Evolutionary conservation across 2,888 invertebrate genomes (phyloP).

Genomic region (Empis livida): DNA sequence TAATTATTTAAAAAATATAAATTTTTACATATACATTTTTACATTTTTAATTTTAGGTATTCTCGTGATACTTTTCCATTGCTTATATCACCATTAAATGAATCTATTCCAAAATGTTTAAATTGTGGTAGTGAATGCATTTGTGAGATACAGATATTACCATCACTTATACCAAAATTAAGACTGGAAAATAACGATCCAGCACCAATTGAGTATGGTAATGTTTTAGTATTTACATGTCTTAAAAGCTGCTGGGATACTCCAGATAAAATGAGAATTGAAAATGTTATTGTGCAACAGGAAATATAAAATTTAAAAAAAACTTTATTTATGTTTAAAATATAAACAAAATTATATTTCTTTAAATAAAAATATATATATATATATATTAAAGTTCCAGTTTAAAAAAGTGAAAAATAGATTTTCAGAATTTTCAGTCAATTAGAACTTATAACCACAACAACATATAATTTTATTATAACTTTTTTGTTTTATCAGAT

Average conservation of each 20-base stretch:
- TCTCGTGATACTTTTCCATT: slow-evolving; percentile 56
- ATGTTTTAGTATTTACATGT: slow-evolving; percentile 76
- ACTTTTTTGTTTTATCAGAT: no score
- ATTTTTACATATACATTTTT: no score
- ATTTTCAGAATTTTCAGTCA: no score
- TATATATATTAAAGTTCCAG: not conserved
- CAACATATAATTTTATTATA: no score
- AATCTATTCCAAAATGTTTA: slow-evolving; percentile 42
- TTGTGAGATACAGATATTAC: slow-evolving; percentile 76
- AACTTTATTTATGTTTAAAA: no score
- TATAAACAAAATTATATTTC: not conserved
- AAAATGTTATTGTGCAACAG: slow-evolving; percentile 62
- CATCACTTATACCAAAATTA: slow-evolving; percentile 62
- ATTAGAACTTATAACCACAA: no score
- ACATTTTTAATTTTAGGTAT: slow-evolving; percentile 47
- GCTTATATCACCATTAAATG: slow-evolving; percentile 51
- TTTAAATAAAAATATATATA: not conserved
- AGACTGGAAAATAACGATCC: slow-evolving; percentile 42
- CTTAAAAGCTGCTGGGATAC: slow-evolving; percentile 72
- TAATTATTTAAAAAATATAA: no score
- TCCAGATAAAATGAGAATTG: slow-evolving; percentile 51
- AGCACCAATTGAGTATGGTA: slow-evolving; percentile 64
- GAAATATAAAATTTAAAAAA: slow-evolving; percentile 43
- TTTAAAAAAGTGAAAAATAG: no score
- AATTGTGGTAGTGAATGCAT: slow-evolving; percentile 58